A percentile compares a stretch with the other conserved stretches of the same genome.
phyloP scores from a whole-genome alignment of 2,888 invertebrate species.

The Caenorhabditis wallacei region DNA sequence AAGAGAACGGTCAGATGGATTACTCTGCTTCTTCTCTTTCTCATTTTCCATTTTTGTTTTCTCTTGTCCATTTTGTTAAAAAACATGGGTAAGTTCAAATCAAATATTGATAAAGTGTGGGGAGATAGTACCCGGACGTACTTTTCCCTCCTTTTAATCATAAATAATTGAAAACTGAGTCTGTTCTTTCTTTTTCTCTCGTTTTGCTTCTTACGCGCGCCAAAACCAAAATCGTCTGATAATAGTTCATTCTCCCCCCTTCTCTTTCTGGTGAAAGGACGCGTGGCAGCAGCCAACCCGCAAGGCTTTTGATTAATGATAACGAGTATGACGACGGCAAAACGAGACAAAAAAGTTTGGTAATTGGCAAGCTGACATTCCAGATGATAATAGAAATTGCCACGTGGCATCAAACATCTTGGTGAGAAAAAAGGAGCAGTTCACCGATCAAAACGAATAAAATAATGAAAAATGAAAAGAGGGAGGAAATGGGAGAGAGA shows the following conservation, averaged over 20 bases:
- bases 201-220: slow-evolving; percentile 30
- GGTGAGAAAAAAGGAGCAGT: slow-evolving; percentile 7
- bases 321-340: slow-evolving; percentile 33
- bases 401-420: slow-evolving; percentile 42
- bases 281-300: slow-evolving; percentile 45
- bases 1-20: slow-evolving; percentile 51
- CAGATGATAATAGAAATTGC: slow-evolving; percentile 6
- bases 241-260: slow-evolving; percentile 49
- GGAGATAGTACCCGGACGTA: slow-evolving; percentile 36
- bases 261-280: slow-evolving; percentile 14
- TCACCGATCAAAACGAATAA: slow-evolving; percentile 5
- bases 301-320: slow-evolving; percentile 56
- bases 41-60: background rate
- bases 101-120: slow-evolving; percentile 56
- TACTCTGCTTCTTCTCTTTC: slow-evolving; percentile 2
- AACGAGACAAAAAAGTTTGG: slow-evolving; percentile 30
- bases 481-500: background rate
- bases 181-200: slow-evolving; percentile 37
- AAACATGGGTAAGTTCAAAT: slow-evolving; percentile 55
- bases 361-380: slow-evolving; percentile 44
- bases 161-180: slow-evolving; percentile 49
- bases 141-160: slow-evolving; percentile 44
- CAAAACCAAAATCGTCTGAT: slow-evolving; percentile 36
- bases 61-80: slow-evolving; percentile 11
- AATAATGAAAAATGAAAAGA: background rate